Evolutionary conservation across 2,113 vertebrate genomes (phyloP).

Genomic region (Phylloscopus whistleri): DNA sequence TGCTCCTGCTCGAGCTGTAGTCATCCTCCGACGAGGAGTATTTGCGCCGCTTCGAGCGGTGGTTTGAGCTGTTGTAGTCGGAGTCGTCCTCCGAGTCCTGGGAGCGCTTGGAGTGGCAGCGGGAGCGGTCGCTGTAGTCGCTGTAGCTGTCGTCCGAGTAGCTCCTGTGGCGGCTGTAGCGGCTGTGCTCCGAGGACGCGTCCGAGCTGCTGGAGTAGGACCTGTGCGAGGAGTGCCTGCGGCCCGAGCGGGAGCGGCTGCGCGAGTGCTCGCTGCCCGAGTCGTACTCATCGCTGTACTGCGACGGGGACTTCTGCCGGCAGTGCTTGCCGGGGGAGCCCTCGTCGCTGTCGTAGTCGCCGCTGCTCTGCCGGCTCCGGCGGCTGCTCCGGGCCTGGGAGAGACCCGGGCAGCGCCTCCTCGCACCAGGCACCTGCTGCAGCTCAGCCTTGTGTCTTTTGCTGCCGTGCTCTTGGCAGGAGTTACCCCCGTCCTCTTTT

Average conservation of each 20-base stretch:
- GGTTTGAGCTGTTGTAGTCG: conserved; percentile 86
- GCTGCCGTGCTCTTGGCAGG: conserved; percentile 63
- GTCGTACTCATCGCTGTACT: conserved; percentile 86
- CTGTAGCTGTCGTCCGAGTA: conserved; percentile 92
- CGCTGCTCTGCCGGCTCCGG: conserved; percentile 79
- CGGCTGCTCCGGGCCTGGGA: conserved; percentile 45
- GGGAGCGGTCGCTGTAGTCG: conserved; percentile 85
- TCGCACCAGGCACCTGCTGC: not conserved
- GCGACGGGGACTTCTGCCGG: conserved; percentile 81
- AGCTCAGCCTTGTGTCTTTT: conserved; percentile 65
- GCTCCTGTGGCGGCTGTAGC: conserved; percentile 83
- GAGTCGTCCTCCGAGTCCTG: conserved; percentile 84
- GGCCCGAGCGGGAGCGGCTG: conserved; percentile 83
- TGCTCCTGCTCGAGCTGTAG: conserved; percentile 81
- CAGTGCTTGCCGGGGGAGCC: conserved; percentile 76
- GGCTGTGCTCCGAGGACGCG: conserved; percentile 85
- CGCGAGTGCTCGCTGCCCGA: conserved; percentile 82
- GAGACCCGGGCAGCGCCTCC: conserved; percentile 64
- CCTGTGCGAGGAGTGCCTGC: conserved; percentile 73
- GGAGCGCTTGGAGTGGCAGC: conserved; percentile 82
- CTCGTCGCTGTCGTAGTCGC: conserved; percentile 84
- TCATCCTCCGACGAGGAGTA: conserved; percentile 84
- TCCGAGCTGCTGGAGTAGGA: conserved; percentile 93
- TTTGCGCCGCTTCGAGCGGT: conserved; percentile 82
- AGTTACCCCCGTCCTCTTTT: conserved; percentile 61